A percentile compares a stretch with the other conserved stretches of the same genome.
Conservation (phyloP, 2,797 vertebrate genomes). For the Hybognathus amarus region DNA sequence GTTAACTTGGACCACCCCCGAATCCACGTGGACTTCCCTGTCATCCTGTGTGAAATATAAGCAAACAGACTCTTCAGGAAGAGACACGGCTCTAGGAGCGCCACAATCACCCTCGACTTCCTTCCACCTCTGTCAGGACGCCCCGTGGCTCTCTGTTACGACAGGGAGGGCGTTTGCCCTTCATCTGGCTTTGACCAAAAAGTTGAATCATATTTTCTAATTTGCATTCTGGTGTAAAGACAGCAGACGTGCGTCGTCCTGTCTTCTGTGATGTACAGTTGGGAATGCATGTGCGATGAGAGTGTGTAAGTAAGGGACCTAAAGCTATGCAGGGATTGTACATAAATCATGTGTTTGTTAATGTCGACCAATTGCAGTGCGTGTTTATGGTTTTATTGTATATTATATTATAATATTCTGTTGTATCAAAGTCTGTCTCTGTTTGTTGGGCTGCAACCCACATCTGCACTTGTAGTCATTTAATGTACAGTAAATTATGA, state of each 20-base stretch:
- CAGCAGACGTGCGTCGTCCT: constrained; percentile 29
- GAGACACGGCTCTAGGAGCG: not conserved
- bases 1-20: constrained; percentile 92
- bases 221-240: constrained; percentile 38
- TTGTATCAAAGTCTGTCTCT: constrained; percentile 69
- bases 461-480: constrained; percentile 79
- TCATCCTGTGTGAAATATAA: constrained; percentile 96
- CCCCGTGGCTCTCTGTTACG: constrained; percentile 23
- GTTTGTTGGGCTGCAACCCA: constrained; percentile 65
- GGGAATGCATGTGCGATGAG: constrained; percentile 53
- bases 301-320: constrained; percentile 60
- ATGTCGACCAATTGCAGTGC: constrained; percentile 48
- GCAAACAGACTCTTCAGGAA: constrained; percentile 31
- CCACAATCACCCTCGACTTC: constrained; percentile 7
- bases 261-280: constrained; percentile 66
- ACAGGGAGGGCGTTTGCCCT: constrained; percentile 23
- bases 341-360: constrained; percentile 37
- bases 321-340: constrained; percentile 60
- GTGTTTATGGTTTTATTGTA: constrained; percentile 62
- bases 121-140: constrained; percentile 30
- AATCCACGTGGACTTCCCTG: constrained; percentile 96
- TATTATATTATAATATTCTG: constrained; percentile 63
- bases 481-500: constrained; percentile 73
- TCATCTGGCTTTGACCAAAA: constrained; percentile 47
- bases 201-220: constrained; percentile 10